phyloP scores from a whole-genome alignment of 2,888 invertebrate genomes.

The Mamestra brassicae region DNA sequence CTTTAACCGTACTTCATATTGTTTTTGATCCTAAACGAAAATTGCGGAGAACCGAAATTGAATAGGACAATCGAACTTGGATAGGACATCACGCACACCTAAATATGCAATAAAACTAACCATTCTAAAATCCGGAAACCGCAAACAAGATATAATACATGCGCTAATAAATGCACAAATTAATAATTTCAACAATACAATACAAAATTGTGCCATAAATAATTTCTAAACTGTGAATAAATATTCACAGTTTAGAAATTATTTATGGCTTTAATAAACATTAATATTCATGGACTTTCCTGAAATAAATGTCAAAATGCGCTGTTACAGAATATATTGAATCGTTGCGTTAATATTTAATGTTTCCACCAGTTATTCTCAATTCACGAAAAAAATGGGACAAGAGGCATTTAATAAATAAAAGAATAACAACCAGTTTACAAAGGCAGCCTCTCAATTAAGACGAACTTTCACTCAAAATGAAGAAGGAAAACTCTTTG shows the following conservation, averaged over 20 bases:
- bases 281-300: conserved; percentile 22
- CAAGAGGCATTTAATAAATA: not conserved
- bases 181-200: conserved; percentile 8
- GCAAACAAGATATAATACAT: not conserved
- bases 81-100: not conserved
- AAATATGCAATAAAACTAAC: not conserved
- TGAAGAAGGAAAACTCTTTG: conserved; percentile 7
- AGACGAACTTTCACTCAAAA: not conserved
- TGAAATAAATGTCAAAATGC: conserved; percentile 21
- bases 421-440: not conserved
- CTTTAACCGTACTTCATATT: too few species aligned
- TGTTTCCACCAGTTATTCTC: not conserved
- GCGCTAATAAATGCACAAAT: conserved; percentile 5
- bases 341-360: not conserved
- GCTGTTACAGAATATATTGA: conserved; percentile 6
- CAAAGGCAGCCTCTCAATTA: conserved; percentile 2
- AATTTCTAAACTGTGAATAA: too few species aligned
- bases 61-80: too few species aligned
- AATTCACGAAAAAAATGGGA: not conserved
- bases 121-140: not conserved
- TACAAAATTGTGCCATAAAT: conserved; percentile 7
- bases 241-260: conserved; percentile 22
- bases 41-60: too few species aligned
- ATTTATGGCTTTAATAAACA: conserved; percentile 16
- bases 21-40: too few species aligned